Percentiles rank a stretch among this genome's conserved stretches.
These are phyloP conservation scores for Drosophila parthenogenetica DNA, from an alignment of 2,888 invertebrate species.

Conservation along the genomic window DNA sequence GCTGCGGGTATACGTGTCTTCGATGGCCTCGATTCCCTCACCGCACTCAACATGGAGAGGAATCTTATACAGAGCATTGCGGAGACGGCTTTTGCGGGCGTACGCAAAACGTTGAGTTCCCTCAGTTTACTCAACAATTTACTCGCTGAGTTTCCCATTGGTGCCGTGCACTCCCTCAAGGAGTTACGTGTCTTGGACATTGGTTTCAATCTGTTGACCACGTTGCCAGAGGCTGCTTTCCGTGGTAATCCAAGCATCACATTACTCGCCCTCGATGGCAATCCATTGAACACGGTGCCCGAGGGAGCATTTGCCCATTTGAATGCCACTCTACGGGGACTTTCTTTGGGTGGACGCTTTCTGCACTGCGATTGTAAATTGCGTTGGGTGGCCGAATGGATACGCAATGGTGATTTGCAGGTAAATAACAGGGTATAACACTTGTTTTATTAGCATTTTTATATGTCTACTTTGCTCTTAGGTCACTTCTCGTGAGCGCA, in stretches of 20 bases:
- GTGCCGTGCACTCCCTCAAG: conserved; percentile 90
- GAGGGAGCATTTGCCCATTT: conserved; percentile 91
- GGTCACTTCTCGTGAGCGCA: conserved; percentile 94
- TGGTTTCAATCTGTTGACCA: conserved; percentile 95
- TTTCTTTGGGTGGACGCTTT: conserved; percentile 95
- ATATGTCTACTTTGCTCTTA: conserved; percentile 24
- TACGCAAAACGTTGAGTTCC: conserved; percentile 93
- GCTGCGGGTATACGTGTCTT: conserved; percentile 89
- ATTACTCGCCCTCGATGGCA: conserved; percentile 94
- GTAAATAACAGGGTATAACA: conserved; percentile 80
- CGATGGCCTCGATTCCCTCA: conserved; percentile 92
- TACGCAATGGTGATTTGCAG: conserved; percentile 93
- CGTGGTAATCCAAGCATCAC: conserved; percentile 93
- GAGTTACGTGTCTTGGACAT: conserved; percentile 95
- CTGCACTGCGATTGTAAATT: conserved; percentile 95
- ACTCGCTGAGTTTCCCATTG: conserved; percentile 93
- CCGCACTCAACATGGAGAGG: conserved; percentile 92
- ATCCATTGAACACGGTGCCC: conserved; percentile 94
- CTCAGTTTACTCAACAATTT: conserved; percentile 95
- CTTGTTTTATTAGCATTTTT: neutral
- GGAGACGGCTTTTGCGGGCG: conserved; percentile 91
- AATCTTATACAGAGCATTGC: conserved; percentile 93
- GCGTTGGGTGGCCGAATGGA: conserved; percentile 96
- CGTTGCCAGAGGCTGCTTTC: conserved; percentile 92
- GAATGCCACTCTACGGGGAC: conserved; percentile 92